Evolutionary conservation across 2,888 invertebrate genomes (phyloP), one percentile per base, ranked within the genome.

Genomic region (Exephanes ischioxanthus): DNA sequence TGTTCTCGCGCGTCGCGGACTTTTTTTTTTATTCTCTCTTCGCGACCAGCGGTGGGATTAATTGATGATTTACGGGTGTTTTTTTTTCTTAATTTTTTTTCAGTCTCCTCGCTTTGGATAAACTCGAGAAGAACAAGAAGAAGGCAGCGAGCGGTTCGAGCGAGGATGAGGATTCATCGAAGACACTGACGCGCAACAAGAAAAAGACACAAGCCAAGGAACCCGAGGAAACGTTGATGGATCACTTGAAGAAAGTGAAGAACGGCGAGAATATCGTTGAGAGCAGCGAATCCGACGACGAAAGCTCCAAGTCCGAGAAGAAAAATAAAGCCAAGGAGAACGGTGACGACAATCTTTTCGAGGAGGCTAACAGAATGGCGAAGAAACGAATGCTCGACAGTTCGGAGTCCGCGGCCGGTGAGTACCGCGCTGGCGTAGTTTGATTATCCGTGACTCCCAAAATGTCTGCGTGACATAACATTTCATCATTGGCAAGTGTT

Each of bases 191-290:
- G 72, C 76, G 71, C 63, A 37, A 19, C 0, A 89, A 80, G 33
- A 90, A 82, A 48, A 87, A 86, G 72, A 83, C 78, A 48, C 22
- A 72, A 41, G 48, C 85, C 1, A 88, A 90, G 63, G 90, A 89
- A 26, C 82, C 83, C 3, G 88, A 89, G 51, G 92, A 92, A 7
- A 90, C 89, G 33, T 84, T 91, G 11, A 53, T 91, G 84, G 90
- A 93, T 88, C 90, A 93, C 70, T 86, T 93, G 26, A 73, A 90
- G 30, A 91, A 86, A 67, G 80, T 89, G 2, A 81, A 90, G 11
- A 89, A 92, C 37, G 86, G 82, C 6, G 85, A 89, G 41, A 61
- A 76, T 16, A 33, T 73, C 16, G 73, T 83, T 11, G 6, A 6
- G 9, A 79, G 33, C 55, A 67, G 58, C 48, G 75, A 80, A 19